A percentile compares a stretch with the other conserved stretches of the same genome.
phyloP scores from a whole-genome alignment of 1,140 invertebrate genomes.

The Psilanteris sp. region DNA sequence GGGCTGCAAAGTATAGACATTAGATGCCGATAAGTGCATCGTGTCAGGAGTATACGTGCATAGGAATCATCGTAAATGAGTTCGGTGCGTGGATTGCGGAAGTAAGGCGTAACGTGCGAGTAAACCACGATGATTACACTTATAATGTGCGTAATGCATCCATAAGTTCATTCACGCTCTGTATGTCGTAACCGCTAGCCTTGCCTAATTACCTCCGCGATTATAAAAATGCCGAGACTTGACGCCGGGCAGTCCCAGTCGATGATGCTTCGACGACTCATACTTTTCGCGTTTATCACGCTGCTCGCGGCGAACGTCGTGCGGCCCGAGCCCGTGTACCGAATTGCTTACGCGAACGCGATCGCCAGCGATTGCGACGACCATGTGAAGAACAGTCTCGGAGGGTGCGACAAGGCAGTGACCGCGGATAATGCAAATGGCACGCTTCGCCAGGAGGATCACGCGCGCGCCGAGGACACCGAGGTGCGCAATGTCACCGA shows the following conservation, averaged over 20 bases:
- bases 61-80: conserved; percentile 51
- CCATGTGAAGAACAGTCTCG: conserved; percentile 28
- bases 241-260: conserved; percentile 67
- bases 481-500: conserved; percentile 1
- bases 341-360: conserved; percentile 42
- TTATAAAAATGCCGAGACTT: conserved; percentile 74
- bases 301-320: conserved; percentile 55
- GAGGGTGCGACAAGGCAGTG: conserved; percentile 29
- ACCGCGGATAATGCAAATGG: conserved; percentile 15
- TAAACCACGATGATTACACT: conserved; percentile 65
- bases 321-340: conserved; percentile 48
- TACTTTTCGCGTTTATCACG: conserved; percentile 62
- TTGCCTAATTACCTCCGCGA: conserved; percentile 69
- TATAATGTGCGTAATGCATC: conserved; percentile 70
- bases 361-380: conserved; percentile 46
- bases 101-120: conserved; percentile 63
- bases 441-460: background rate
- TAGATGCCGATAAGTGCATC: conserved; percentile 40
- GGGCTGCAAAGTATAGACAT: conserved; percentile 31
- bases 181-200: conserved; percentile 72
- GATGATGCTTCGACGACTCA: conserved; percentile 75
- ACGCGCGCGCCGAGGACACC: background rate
- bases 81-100: conserved; percentile 50
- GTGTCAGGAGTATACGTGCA: conserved; percentile 38
- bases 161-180: conserved; percentile 78